A percentile compares a stretch with the other conserved stretches of the same genome.
These are phyloP conservation scores for Lycia hirtaria DNA, from an alignment of 2,888 invertebrate genomes.

Conservation along the genomic window DNA sequence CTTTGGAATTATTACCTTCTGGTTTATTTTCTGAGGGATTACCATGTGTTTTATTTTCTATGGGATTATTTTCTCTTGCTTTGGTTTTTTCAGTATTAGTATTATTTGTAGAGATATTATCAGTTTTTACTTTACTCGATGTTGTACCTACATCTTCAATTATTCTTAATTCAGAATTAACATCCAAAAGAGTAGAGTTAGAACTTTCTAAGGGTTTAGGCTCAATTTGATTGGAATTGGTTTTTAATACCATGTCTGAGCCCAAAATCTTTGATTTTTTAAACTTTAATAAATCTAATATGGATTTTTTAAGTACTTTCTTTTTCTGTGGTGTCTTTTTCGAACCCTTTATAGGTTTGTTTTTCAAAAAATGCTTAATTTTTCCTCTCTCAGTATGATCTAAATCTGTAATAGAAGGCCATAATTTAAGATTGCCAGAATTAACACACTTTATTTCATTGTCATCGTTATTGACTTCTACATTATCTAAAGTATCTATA, in stretches of 20 bases:
- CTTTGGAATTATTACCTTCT: no score
- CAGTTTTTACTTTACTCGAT: not conserved
- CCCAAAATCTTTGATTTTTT: not conserved
- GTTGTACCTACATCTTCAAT: not conserved
- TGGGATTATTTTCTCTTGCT: not conserved
- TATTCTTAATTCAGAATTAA: not conserved
- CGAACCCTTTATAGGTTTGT: slow-evolving; percentile 37
- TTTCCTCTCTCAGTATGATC: slow-evolving; percentile 49
- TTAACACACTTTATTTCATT: slow-evolving; percentile 31
- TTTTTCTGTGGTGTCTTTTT: not conserved
- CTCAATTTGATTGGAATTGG: not conserved
- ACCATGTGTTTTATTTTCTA: not conserved
- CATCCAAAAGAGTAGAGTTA: not conserved
- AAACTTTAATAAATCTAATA: not conserved
- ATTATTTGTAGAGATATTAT: not conserved
- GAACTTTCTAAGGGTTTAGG: not conserved
- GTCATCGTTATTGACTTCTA: slow-evolving; percentile 11
- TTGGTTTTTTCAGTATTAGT: not conserved
- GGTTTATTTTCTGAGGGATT: not conserved
- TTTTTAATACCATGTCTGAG: not conserved
- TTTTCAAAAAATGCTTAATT: slow-evolving; percentile 53
- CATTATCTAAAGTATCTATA: not conserved
- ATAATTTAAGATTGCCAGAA: slow-evolving; percentile 43
- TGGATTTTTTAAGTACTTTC: slow-evolving; percentile 13
- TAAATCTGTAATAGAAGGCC: slow-evolving; percentile 58